Conservation (phyloP, 2,797 vertebrate species). For the Crenichthys baileyi region DNA sequence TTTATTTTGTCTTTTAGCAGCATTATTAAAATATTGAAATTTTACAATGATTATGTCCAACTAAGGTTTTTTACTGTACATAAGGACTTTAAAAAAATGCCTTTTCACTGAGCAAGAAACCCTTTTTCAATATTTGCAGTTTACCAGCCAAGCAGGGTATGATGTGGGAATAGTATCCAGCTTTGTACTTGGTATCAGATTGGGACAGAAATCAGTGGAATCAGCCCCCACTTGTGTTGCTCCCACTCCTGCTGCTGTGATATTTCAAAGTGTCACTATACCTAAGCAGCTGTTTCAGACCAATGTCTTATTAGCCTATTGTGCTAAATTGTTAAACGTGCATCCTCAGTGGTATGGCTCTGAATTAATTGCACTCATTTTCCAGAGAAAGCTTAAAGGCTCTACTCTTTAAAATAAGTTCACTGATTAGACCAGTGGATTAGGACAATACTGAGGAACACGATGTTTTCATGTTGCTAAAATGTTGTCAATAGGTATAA, state of each 20-base stretch:
- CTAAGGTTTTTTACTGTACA: neutral
- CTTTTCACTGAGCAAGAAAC: neutral
- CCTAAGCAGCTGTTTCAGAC: neutral
- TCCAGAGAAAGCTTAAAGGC: neutral
- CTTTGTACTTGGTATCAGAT: neutral
- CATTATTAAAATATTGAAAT: neutral
- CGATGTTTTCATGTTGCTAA: neutral
- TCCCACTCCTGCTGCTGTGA: neutral
- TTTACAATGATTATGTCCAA: neutral
- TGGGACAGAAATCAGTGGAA: neutral
- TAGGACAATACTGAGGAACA: neutral
- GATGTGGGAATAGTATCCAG: neutral
- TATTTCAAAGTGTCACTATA: constrained; percentile 8
- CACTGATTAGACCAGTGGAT: neutral
- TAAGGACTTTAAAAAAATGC: neutral
- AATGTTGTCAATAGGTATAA: too few species aligned
- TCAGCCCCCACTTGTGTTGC: neutral
- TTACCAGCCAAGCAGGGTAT: neutral
- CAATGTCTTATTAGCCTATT: neutral
- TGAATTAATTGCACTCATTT: constrained; percentile 9
- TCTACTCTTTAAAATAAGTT: neutral
- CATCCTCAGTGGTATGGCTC: neutral
- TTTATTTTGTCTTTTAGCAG: neutral
- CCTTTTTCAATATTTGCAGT: neutral
- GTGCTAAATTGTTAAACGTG: constrained; percentile 1